Conservation (phyloP, 2,888 invertebrate genomes). For the Acanthosepion lycidas region DNA sequence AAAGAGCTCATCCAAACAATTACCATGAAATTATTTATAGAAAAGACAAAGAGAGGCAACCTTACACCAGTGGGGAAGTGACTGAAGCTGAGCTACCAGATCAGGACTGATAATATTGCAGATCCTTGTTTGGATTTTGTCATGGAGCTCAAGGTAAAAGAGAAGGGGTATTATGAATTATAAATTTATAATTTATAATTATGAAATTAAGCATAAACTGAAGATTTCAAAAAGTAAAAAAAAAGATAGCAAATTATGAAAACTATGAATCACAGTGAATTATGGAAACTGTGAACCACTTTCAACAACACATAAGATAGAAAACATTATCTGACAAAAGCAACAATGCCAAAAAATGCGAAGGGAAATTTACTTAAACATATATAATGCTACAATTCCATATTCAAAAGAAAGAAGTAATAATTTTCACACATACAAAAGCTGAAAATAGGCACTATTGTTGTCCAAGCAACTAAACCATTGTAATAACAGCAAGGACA, state of each 20-base stretch:
- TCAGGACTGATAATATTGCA: no score
- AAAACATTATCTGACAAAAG: neutral
- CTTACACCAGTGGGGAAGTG: no score
- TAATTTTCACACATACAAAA: neutral
- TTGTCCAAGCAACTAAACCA: neutral
- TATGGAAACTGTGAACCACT: neutral
- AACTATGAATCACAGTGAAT: neutral
- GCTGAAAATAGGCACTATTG: neutral
- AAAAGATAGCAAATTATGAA: neutral
- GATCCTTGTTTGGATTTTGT: no score
- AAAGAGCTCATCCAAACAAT: no score
- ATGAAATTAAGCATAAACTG: no score
- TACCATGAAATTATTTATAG: no score
- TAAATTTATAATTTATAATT: no score
- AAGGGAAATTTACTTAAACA: neutral
- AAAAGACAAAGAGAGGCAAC: no score
- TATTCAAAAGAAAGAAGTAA: neutral
- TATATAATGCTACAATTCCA: neutral
- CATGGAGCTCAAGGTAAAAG: no score
- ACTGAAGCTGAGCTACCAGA: no score
- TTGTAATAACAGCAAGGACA: neutral
- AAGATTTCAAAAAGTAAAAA: neutral
- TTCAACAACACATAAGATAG: neutral
- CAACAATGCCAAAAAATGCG: neutral
- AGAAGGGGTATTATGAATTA: no score